Evolutionary conservation across 2,113 vertebrate species (phyloP).

Genomic region (Grammatotria lemairii): DNA sequence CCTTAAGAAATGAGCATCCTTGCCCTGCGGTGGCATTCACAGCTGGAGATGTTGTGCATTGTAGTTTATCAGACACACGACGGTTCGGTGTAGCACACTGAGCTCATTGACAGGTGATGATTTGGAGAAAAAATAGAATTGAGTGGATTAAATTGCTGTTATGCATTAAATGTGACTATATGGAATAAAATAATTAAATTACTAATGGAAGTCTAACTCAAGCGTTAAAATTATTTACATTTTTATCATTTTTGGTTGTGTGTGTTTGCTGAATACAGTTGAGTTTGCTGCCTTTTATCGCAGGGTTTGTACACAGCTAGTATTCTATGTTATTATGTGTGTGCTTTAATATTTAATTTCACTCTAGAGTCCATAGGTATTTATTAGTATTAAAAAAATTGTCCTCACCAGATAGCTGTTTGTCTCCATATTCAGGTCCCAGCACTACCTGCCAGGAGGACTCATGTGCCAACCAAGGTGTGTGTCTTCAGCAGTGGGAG

Average conservation of each 20-base stretch:
- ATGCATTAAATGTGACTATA: neutral
- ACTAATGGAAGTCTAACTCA: neutral
- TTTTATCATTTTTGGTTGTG: neutral
- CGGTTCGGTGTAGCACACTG: neutral
- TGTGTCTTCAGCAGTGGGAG: conserved; percentile 97
- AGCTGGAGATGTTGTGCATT: neutral
- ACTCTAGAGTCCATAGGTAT: neutral
- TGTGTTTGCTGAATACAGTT: neutral
- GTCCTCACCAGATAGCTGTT: neutral
- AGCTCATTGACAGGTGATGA: neutral
- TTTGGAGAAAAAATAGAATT: neutral
- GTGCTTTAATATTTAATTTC: neutral
- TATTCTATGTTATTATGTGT: neutral
- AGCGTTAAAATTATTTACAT: neutral
- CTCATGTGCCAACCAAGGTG: conserved; percentile 95
- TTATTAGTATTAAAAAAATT: neutral
- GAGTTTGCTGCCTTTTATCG: neutral
- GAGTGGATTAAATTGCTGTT: neutral
- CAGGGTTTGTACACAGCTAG: neutral
- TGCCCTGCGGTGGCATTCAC: neutral
- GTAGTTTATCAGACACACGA: neutral
- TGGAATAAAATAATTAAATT: neutral
- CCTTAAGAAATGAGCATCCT: neutral
- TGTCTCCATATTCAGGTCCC: conserved; percentile 74
- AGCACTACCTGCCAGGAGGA: conserved; percentile 97